These are phyloP conservation scores for Hybos culiciformis DNA, from an alignment of 2,888 invertebrate species.

Conservation along the genomic window DNA sequence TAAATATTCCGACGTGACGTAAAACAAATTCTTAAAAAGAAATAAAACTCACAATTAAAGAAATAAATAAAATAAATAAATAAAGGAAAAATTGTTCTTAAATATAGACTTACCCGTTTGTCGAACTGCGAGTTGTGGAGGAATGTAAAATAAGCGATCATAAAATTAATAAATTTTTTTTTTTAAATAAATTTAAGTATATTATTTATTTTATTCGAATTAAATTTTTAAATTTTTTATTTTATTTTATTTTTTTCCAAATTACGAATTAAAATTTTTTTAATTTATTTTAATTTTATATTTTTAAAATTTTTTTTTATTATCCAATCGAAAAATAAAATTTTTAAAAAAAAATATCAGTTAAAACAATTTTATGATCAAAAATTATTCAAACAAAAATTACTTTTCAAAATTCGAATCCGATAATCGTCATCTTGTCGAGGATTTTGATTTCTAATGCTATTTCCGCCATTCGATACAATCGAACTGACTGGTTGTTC, in stretches of 20 bases:
- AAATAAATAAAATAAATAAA: too few species aligned
- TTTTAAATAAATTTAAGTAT: conserved; percentile 6
- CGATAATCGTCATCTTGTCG: conserved; percentile 35
- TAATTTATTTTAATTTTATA: too few species aligned
- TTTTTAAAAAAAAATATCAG: too few species aligned
- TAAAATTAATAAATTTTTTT: conserved; percentile 8
- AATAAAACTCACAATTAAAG: too few species aligned
- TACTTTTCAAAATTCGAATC: conserved; percentile 34
- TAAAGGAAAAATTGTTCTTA: too few species aligned
- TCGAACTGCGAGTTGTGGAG: conserved; percentile 8
- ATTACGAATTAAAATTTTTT: too few species aligned
- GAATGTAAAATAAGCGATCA: conserved; percentile 8
- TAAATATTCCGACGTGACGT: too few species aligned
- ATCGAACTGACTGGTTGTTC: conserved; percentile 33
- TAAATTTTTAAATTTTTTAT: neutral
- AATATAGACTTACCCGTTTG: conserved; percentile 13
- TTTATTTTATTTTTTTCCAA: too few species aligned
- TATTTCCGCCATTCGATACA: conserved; percentile 32
- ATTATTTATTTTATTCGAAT: neutral
- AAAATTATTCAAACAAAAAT: conserved; percentile 13
- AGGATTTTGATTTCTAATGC: conserved; percentile 27
- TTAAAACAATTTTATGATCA: too few species aligned
- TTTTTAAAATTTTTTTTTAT: neutral
- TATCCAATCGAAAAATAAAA: too few species aligned
- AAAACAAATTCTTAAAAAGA: too few species aligned